Evolutionary conservation across 2,888 invertebrate species (phyloP).

Genomic region (Volucella zonaria): DNA sequence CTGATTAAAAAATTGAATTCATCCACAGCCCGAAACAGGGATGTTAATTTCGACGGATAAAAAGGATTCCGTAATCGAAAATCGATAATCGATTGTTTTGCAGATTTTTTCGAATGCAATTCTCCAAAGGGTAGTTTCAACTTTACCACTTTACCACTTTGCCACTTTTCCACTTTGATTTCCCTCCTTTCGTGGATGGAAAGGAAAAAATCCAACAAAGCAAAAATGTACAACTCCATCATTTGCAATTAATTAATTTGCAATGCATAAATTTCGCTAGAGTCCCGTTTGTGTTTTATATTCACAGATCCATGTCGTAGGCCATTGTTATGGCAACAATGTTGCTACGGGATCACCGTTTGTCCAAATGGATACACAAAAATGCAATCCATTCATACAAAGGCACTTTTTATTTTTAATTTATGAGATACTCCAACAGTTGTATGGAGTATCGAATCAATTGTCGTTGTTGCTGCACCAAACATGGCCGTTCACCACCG

Average conservation of each 20-base stretch:
- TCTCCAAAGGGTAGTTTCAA: no score
- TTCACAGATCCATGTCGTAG: constrained; percentile 5
- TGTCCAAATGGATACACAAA: constrained; percentile 6
- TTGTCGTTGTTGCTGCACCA: constrained; percentile 6
- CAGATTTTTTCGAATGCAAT: no score
- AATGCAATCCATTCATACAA: constrained; percentile 2
- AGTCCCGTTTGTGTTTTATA: constrained; percentile 11
- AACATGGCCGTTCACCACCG: neutral
- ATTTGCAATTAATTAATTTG: constrained; percentile 67
- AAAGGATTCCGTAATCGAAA: no score
- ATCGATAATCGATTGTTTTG: no score
- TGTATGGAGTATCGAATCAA: constrained; percentile 45
- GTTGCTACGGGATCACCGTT: neutral
- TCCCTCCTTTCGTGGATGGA: no score
- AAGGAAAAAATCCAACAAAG: neutral
- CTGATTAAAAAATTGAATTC: no score
- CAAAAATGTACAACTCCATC: constrained; percentile 23
- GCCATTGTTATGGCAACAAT: constrained; percentile 6
- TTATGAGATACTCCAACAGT: constrained; percentile 37
- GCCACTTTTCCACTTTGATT: no score
- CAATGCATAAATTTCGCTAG: constrained; percentile 49
- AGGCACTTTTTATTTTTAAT: constrained; percentile 44
- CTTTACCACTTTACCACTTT: no score
- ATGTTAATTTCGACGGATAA: no score
- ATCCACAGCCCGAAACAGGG: no score